Evolutionary conservation across 2,113 vertebrate genomes (phyloP).

Genomic region (Lates calcarifer): DNA sequence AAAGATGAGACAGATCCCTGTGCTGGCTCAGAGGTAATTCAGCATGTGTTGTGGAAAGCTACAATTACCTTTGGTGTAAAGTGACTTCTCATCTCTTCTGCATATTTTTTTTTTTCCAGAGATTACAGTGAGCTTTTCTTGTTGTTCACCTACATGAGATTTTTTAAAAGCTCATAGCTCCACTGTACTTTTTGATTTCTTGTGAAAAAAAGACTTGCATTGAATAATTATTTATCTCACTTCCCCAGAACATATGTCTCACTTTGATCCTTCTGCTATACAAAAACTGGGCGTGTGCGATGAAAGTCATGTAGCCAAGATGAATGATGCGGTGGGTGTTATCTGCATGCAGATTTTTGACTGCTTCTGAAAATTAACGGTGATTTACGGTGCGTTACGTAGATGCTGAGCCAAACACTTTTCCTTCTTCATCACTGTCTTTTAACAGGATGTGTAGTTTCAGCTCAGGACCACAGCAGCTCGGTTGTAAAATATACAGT

Average conservation of each 20-base stretch:
- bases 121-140: conserved; percentile 31
- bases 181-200: conserved; percentile 35
- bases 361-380: conserved; percentile 44
- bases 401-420: conserved; percentile 53
- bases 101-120: conserved; percentile 14
- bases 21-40: conserved; percentile 75
- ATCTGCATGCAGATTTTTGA: conserved; percentile 69
- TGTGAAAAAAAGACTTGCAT: neutral
- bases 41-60: conserved; percentile 68
- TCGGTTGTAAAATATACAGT: conserved; percentile 28
- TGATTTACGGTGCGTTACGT: neutral
- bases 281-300: conserved; percentile 76
- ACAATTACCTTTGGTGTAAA: conserved; percentile 64
- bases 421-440: conserved; percentile 12
- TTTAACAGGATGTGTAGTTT: conserved; percentile 21
- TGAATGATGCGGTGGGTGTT: conserved; percentile 53
- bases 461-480: neutral
- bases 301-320: conserved; percentile 53
- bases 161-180: conserved; percentile 10
- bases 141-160: neutral
- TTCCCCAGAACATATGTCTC: conserved; percentile 38
- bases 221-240: conserved; percentile 21
- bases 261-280: conserved; percentile 58
- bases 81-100: conserved; percentile 61
- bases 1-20: conserved; percentile 75